Base-by-base conservation (phyloP, 2,888 invertebrate species). In the Gonocerus acuteangulatus region DNA sequence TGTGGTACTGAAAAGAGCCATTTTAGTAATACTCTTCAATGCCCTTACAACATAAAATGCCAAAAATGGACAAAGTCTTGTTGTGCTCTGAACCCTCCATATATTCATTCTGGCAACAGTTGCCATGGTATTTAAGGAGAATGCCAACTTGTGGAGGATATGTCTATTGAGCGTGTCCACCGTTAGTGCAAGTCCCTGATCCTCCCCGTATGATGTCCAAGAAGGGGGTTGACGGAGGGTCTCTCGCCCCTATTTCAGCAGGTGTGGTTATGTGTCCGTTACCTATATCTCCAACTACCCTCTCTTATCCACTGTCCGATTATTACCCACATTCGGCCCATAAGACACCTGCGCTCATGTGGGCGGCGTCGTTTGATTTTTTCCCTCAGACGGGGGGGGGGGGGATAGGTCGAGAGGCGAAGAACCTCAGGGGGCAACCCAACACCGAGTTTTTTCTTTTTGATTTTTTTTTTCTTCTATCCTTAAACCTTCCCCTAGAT, bases 401-500 rank as follows among this genome's bases (percentile, higher is more conserved):
- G 4, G n/a, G 13, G 39, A 3, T 39, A 13, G 39, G n/a, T 15
- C 32, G 32, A 32, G 39, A 39, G 39, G 39, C 39, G 39, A 39
- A 39, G 39, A 39, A 39, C 54, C 22, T 15, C 36, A n/a, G 54
- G 18, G 19, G 18, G 42, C 34, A 42, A 54, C 42, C 54, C 42
- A 42, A 54, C 42, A 42, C 42, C 42, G 21, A 18, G 42, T 22
- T 54, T 54, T 54, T 52, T 52, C 15, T 54, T 54, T 39, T 21
- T 9, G 54, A 3, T 16, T 47, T 47, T 47, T 47, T 47, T 47
- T 47, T 47, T 47, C 18, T 18, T 42, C 39, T 39, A 34, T 54
- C 36, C 54, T 36, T 54, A 54, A 42, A 39, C 36, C 54, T 22
- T 42, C 54, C 54, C 54, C 42, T 54, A 54, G 54, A 54, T 54